Percentiles rank a stretch among this genome's conserved stretches.
Evolutionary conservation across 2,113 vertebrate genomes (phyloP).

Genomic region (Myrmecophaga tridactyla): DNA sequence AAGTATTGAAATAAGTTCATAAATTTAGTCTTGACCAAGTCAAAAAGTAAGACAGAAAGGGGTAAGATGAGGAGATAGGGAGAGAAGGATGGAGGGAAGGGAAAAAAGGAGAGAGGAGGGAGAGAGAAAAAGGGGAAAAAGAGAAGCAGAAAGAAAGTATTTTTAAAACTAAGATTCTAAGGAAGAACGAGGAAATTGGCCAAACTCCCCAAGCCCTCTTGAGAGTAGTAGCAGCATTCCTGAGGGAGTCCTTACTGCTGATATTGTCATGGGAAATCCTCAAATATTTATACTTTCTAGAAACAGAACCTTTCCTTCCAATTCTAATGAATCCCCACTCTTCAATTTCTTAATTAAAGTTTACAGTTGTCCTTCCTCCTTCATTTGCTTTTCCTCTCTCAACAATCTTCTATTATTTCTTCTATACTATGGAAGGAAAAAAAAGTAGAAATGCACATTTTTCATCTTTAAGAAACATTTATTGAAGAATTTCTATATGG

Average conservation of each 20-base stretch:
- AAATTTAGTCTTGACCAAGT: background rate
- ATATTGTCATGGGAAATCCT: slow-evolving; percentile 51
- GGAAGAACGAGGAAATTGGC: slow-evolving; percentile 52
- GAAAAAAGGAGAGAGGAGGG: no score
- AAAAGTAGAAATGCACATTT: background rate
- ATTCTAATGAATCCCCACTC: background rate
- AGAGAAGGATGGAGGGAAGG: background rate
- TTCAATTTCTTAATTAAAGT: background rate
- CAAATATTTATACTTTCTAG: slow-evolving; percentile 68
- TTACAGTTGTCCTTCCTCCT: background rate
- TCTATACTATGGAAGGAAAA: background rate
- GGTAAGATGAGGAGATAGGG: background rate
- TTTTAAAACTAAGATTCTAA: slow-evolving; percentile 32
- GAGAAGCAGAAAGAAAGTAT: background rate
- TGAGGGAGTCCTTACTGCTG: slow-evolving; percentile 35
- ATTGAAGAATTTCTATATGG: background rate
- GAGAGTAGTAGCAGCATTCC: slow-evolving; percentile 40
- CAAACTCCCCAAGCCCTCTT: slow-evolving; percentile 31
- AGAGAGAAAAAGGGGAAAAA: background rate
- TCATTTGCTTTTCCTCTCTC: background rate
- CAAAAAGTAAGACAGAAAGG: background rate
- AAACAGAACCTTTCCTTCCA: slow-evolving; percentile 37
- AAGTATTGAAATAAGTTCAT: slow-evolving; percentile 34
- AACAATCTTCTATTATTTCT: background rate
- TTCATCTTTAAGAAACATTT: slow-evolving; percentile 35